Evolutionary conservation across 92 coral and sea anemone genomes (phyloP).

Genomic region (Desmophyllum pertusum): DNA sequence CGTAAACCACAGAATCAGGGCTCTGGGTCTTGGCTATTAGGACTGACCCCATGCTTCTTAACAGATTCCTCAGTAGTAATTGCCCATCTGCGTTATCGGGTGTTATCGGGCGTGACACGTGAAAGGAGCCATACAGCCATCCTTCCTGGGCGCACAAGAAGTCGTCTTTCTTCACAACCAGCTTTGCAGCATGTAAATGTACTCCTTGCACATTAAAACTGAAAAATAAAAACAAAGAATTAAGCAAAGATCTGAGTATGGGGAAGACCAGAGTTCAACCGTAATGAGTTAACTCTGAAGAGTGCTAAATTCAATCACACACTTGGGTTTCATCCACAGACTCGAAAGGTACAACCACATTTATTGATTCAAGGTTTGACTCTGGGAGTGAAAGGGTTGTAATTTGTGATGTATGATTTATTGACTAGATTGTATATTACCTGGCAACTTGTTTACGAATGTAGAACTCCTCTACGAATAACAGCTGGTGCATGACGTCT

Average conservation of each 20-base stretch:
- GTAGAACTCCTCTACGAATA: conserved; percentile 71
- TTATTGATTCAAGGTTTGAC: no score
- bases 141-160: conserved; percentile 30
- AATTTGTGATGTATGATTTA: no score
- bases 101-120: conserved; percentile 44
- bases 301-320: no score
- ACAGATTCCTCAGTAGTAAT: conserved; percentile 38
- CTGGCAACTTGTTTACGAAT: conserved; percentile 67
- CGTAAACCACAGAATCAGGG: conserved; percentile 32
- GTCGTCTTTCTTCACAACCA: conserved; percentile 28
- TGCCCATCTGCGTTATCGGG: conserved; percentile 65
- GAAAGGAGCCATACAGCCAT: conserved; percentile 49
- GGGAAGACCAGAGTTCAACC: not conserved
- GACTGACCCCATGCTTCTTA: conserved; percentile 38
- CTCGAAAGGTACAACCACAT: no score
- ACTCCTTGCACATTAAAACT: conserved; percentile 17
- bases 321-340: no score
- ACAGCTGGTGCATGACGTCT: conserved; percentile 65
- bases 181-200: conserved; percentile 7
- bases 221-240: not conserved
- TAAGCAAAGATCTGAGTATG: not conserved
- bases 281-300: no score
- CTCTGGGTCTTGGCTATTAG: conserved; percentile 15
- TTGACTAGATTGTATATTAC: conserved; percentile 18
- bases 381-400: no score